phyloP scores from a whole-genome alignment of 1,140 invertebrate genomes.

The Sminthurides bifidus region DNA sequence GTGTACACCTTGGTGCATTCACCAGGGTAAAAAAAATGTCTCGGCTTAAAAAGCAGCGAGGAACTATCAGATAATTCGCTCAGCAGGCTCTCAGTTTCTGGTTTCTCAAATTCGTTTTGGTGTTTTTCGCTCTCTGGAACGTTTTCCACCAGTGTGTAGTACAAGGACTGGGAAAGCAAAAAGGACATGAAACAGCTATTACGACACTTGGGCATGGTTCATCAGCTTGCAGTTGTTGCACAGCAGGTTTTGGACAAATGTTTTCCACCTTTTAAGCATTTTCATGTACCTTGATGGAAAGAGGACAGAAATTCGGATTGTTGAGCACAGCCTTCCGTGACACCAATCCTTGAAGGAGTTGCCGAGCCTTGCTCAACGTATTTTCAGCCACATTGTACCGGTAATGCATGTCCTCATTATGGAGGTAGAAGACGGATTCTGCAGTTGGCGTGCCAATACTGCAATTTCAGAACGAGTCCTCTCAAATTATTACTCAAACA shows the following conservation, averaged over 20 bases:
- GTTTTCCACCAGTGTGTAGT: neutral
- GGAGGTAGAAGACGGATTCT: constrained; percentile 14
- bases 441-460: constrained; percentile 10
- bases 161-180: neutral
- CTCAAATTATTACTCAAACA: too few species aligned
- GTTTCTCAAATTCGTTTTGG: neutral
- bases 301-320: constrained; percentile 7
- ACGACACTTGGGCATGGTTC: too few species aligned
- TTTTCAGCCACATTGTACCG: constrained; percentile 9
- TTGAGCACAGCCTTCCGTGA: constrained; percentile 3
- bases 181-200: too few species aligned
- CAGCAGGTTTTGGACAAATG: neutral
- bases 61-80: neutral
- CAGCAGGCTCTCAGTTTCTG: neutral
- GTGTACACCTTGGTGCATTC: neutral
- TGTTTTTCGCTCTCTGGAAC: neutral
- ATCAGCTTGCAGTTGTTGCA: neutral
- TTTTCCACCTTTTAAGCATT: neutral
- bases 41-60: neutral
- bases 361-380: constrained; percentile 4
- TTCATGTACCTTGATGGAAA: constrained; percentile 18
- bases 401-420: constrained; percentile 12
- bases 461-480: too few species aligned
- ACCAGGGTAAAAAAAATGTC: constrained; percentile 3
- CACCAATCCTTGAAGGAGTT: constrained; percentile 7